Evolutionary conservation across 35 echinoderm and acorn worm genomes (phyloP).

Genomic region (Ophiothrix spiculata): DNA sequence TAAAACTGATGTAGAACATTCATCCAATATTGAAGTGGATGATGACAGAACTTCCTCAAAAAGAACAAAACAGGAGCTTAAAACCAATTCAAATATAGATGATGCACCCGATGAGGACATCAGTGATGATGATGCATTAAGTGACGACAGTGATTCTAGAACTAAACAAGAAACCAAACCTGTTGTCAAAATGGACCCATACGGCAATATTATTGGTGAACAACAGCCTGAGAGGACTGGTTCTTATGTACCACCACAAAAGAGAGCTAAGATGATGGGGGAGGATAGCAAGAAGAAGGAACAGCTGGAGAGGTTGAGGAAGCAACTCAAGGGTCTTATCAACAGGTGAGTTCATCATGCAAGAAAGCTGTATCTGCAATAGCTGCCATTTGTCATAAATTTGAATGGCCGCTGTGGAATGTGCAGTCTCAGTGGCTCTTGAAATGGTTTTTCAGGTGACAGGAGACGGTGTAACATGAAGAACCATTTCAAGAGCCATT

Average conservation of each 20-base stretch:
- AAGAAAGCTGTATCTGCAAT: constrained; percentile 8
- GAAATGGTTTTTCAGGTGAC: too few species aligned
- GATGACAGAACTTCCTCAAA: neutral
- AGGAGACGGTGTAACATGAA: too few species aligned
- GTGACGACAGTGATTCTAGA: neutral
- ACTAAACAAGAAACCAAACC: neutral
- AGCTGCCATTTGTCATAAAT: too few species aligned
- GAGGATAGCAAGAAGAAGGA: constrained; percentile 46
- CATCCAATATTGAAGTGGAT: neutral
- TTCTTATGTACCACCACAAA: constrained; percentile 84
- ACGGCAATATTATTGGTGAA: constrained; percentile 66
- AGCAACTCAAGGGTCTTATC: constrained; percentile 86
- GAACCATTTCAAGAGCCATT: too few species aligned
- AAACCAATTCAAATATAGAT: too few species aligned
- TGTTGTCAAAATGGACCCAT: constrained; percentile 62
- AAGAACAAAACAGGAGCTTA: constrained; percentile 13
- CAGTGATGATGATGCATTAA: neutral
- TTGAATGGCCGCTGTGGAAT: too few species aligned
- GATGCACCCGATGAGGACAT: constrained; percentile 16
- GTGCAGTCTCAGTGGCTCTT: too few species aligned
- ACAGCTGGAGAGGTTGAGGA: constrained; percentile 70
- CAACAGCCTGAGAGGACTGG: neutral
- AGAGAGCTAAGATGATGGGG: constrained; percentile 91
- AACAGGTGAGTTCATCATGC: constrained; percentile 60
- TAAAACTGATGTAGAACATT: neutral